A percentile compares a stretch with the other conserved stretches of the same genome.
These are phyloP conservation scores for Myoxocephalus aenaeus DNA, from an alignment of 2,797 vertebrate genomes.

Conservation along the genomic window DNA sequence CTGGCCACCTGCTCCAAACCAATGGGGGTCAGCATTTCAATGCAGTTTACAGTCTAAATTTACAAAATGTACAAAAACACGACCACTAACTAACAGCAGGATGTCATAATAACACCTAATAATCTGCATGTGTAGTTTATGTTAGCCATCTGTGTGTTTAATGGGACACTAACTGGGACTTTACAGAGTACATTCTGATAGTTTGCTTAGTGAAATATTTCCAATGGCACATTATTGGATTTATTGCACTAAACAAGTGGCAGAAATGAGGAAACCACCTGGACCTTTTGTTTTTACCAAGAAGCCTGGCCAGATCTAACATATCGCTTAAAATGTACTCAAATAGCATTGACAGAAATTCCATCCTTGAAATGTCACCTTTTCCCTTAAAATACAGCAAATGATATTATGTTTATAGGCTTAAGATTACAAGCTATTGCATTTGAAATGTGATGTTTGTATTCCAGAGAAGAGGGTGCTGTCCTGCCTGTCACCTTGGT, in stretches of 20 bases:
- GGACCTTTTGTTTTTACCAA: background rate
- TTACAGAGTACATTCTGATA: background rate
- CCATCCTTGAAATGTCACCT: background rate
- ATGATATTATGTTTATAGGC: background rate
- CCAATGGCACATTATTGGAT: too few relatives aligned
- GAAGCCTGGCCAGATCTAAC: too few relatives aligned
- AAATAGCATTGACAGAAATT: background rate
- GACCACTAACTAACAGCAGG: background rate
- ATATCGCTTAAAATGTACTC: background rate
- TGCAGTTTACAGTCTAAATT: background rate
- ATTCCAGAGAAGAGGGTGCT: background rate
- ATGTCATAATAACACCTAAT: background rate
- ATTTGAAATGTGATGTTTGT: background rate
- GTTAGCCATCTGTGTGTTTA: background rate
- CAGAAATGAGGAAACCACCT: background rate
- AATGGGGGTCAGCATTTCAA: too few relatives aligned
- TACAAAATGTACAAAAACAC: background rate
- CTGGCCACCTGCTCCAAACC: background rate
- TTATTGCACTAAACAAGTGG: too few relatives aligned
- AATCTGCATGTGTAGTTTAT: background rate
- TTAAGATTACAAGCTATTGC: background rate
- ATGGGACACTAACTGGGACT: background rate
- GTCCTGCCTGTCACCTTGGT: background rate
- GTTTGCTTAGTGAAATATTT: too few relatives aligned
- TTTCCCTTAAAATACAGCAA: background rate